Evolutionary conservation across 2,888 invertebrate species (phyloP).

Genomic region (Stenurella melanura): DNA sequence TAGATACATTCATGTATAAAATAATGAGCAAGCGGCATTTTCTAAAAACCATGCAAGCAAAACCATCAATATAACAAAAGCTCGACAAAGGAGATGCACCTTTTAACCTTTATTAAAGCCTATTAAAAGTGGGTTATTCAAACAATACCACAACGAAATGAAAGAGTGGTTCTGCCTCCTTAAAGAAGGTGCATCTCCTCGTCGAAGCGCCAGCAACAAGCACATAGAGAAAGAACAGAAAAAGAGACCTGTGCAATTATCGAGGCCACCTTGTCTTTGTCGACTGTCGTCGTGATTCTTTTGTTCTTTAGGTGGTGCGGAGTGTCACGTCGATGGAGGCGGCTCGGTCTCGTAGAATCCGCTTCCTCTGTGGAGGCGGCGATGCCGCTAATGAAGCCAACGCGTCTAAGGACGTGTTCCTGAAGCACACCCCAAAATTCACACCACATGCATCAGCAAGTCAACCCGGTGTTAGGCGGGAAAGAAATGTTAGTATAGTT

Average conservation of each 20-base stretch:
- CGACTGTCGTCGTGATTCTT: slow-evolving; percentile 83
- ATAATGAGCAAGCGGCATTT: background rate
- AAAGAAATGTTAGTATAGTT: slow-evolving; percentile 13
- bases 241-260: slow-evolving; percentile 81
- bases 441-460: slow-evolving; percentile 16
- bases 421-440: slow-evolving; percentile 44
- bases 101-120: background rate
- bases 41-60: background rate
- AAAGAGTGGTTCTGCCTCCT: background rate
- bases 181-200: background rate
- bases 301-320: slow-evolving; percentile 99
- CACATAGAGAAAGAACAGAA: slow-evolving; percentile 36
- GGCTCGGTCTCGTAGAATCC: slow-evolving; percentile 77
- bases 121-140: too few species aligned
- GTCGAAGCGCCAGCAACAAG: slow-evolving; percentile 15
- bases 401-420: slow-evolving; percentile 76
- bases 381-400: slow-evolving; percentile 78
- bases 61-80: background rate
- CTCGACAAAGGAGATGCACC: background rate
- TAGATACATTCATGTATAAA: background rate
- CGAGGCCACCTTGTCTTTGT: slow-evolving; percentile 83
- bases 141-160: too few species aligned
- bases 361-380: slow-evolving; percentile 72
- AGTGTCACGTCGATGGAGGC: slow-evolving; percentile 94
- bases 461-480: slow-evolving; percentile 17